Evolutionary conservation across 2,113 vertebrate genomes (phyloP).

Genomic region (Odocoileus hemionus): DNA sequence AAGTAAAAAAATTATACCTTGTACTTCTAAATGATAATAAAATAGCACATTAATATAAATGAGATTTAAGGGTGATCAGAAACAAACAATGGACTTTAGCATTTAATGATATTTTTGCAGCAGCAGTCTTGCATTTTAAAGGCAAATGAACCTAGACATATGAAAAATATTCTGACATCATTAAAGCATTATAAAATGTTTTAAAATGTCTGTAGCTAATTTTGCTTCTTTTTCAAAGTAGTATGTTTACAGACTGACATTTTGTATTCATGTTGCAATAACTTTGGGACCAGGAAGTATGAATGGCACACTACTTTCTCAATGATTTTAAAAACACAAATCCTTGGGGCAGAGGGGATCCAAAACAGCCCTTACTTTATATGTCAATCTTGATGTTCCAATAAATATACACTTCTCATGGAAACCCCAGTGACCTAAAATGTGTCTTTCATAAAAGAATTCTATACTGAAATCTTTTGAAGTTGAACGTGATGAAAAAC

Average conservation of each 20-base stretch:
- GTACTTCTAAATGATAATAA: neutral
- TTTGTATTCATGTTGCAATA: neutral
- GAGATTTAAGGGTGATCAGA: neutral
- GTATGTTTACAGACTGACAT: neutral
- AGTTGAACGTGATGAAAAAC: neutral
- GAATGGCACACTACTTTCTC: neutral
- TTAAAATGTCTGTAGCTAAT: neutral
- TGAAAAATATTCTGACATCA: neutral
- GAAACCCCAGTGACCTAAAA: neutral
- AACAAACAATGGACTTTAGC: neutral
- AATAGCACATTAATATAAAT: neutral
- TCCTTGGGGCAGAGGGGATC: neutral
- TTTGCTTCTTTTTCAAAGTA: neutral
- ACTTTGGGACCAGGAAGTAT: neutral
- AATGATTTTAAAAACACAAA: constrained; percentile 27
- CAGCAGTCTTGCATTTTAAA: neutral
- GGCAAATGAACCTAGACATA: neutral
- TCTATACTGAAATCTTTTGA: neutral
- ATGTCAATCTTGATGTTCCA: neutral
- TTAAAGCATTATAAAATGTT: neutral
- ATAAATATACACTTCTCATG: neutral
- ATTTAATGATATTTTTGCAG: neutral
- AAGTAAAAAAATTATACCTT: neutral
- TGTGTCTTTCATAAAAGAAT: neutral
- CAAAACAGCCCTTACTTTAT: neutral